These are phyloP conservation scores for Cyanoliseus patagonus DNA, from an alignment of 2,113 vertebrate genomes.

Conservation along the genomic window DNA sequence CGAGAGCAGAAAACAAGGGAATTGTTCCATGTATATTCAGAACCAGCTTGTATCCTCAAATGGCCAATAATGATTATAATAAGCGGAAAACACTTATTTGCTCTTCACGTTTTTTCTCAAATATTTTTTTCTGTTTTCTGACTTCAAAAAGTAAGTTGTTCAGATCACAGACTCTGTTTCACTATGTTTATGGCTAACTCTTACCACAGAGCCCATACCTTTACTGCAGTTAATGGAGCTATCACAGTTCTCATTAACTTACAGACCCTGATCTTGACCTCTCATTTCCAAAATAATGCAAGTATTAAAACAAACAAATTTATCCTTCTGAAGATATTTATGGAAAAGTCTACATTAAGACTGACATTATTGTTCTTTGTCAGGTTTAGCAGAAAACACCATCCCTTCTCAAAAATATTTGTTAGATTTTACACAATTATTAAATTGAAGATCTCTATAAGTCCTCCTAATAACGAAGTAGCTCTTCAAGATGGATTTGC, in stretches of 20 bases:
- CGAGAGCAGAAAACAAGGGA: background rate
- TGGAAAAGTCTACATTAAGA: background rate
- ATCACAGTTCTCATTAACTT: background rate
- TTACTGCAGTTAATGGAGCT: background rate
- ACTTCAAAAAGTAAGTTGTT: background rate
- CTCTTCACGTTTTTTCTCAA: background rate
- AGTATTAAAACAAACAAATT: background rate
- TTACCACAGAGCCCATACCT: background rate
- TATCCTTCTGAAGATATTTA: background rate
- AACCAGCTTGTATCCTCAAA: background rate
- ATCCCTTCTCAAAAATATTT: background rate
- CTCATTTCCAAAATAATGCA: background rate
- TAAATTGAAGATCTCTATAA: background rate
- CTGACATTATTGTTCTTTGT: background rate
- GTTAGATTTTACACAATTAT: background rate
- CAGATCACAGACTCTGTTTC: background rate
- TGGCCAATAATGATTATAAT: background rate
- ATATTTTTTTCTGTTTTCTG: background rate
- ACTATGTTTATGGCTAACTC: background rate
- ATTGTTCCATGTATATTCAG: fast-evolving
- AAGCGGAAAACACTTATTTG: background rate
- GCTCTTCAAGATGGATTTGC: background rate
- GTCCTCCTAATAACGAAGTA: background rate
- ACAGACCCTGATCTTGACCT: background rate
- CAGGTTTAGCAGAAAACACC: background rate